Evolutionary conservation across 2,888 invertebrate genomes (phyloP), one percentile per base, ranked within the genome.

Genomic region (Synergus gifuensis): DNA sequence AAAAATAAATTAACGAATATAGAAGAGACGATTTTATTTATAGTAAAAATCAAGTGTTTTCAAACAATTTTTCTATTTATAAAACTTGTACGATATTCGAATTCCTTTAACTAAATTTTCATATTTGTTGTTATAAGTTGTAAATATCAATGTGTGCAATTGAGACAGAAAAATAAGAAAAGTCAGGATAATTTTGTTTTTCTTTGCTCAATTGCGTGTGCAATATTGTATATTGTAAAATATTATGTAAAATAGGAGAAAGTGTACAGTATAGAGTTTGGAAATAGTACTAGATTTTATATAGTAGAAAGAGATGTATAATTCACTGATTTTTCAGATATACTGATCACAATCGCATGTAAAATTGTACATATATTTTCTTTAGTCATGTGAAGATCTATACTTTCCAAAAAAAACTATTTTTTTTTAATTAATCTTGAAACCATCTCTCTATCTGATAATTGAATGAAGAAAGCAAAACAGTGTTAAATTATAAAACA

Each of bases 201-300:
- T 54, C 28, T 63, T 49, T n/a, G 63, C 18, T 62, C 36, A 46
- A n/a, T 46, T 46, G 36, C 28, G 28, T 36, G 69, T 69, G 46
- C 69, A 54, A 40, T 44, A n/a, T 22, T 54, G 73, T 73, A 54
- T 18, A 73, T 73, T 73, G 73, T 73, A 73, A 49, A 54, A 73
- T 73, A 73, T 73, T 54, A 54, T 73, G 73, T 73, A 54, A 54
- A 73, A 73, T 69, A 69, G 46, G 2, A 18, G n/a, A 8, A 66
- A 49, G 36, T 73, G 73, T 73, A 73, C 73, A 73, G 73, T 73
- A 54, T 60, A 2, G 49, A 54, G 54, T 54, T 73, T 49, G n/a
- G n/a, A 73, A 49, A 28, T 54, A 40, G 40, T 40, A 73, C 54
- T 49, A 73, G 28, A 28, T 54, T 36, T 36, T 36, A 73, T 36